Percentiles rank a stretch among this genome's conserved stretches.
phyloP scores from a whole-genome alignment of 1,140 invertebrate genomes.

The Musca vetustissima region DNA sequence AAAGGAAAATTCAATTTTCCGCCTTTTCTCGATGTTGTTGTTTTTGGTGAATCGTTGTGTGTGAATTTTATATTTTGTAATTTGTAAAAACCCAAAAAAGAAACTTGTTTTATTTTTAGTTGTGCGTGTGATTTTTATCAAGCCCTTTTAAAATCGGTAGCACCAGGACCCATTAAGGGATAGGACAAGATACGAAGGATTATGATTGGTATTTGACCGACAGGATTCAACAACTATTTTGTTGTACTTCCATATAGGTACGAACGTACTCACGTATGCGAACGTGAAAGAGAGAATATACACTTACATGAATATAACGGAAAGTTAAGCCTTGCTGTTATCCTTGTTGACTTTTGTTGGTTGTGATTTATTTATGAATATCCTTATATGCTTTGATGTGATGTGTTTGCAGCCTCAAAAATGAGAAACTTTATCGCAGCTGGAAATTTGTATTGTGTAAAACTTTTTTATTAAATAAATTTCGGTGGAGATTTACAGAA shows the following conservation, averaged over 20 bases:
- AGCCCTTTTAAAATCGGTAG: too few relatives aligned
- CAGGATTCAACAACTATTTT: neutral
- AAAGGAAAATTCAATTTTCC: conserved; percentile 23
- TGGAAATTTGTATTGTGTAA: too few relatives aligned
- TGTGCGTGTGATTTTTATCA: neutral
- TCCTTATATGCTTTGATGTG: too few relatives aligned
- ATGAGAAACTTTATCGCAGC: too few relatives aligned
- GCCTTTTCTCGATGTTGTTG: neutral
- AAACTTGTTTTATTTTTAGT: neutral
- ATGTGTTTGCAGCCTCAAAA: too few relatives aligned
- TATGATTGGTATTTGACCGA: too few relatives aligned
- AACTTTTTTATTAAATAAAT: too few relatives aligned
- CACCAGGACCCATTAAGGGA: too few relatives aligned
- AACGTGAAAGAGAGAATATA: neutral
- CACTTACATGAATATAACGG: neutral
- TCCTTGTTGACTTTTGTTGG: conserved; percentile 9
- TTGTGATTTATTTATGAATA: neutral
- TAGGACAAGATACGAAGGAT: too few relatives aligned
- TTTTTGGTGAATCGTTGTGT: neutral
- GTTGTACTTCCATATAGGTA: neutral
- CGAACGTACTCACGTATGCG: neutral
- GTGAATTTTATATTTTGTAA: neutral
- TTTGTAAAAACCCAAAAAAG: too few relatives aligned
- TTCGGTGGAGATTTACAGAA: too few relatives aligned
- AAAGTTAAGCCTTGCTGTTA: conserved; percentile 14